phyloP scores from a whole-genome alignment of 1,140 invertebrate species.

The Polyergus mexicanus region DNA sequence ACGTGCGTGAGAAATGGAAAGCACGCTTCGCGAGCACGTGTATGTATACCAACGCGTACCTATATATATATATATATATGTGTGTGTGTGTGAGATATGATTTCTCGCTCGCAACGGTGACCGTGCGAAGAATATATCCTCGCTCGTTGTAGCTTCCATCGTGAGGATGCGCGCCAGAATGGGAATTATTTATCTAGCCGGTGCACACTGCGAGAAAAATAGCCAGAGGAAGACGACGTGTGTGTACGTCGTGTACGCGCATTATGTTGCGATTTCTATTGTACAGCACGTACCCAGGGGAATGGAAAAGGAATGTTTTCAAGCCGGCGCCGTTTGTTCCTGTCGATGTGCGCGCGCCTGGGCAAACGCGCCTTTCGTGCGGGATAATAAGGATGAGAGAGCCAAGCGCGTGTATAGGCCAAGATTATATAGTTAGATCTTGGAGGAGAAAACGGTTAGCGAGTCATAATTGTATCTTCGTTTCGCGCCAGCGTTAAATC shows the following conservation, averaged over 20 bases:
- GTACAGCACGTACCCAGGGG: slow-evolving; percentile 45
- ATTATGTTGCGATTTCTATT: slow-evolving; percentile 55
- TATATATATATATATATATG: background rate
- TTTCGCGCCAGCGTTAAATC: slow-evolving; percentile 48
- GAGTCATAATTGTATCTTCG: slow-evolving; percentile 51
- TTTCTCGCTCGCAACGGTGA: slow-evolving; percentile 35
- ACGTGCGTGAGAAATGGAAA: slow-evolving; percentile 64
- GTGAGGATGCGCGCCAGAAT: slow-evolving; percentile 39
- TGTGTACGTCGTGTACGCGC: background rate
- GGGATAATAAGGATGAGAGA: slow-evolving; percentile 25
- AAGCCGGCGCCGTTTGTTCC: slow-evolving; percentile 49
- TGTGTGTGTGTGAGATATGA: slow-evolving; percentile 49
- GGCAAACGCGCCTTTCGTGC: slow-evolving; percentile 11
- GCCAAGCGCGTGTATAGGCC: background rate
- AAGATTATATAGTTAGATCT: slow-evolving; percentile 49
- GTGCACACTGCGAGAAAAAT: slow-evolving; percentile 47
- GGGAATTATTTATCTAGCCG: slow-evolving; percentile 55
- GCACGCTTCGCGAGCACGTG: slow-evolving; percentile 45
- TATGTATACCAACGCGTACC: background rate
- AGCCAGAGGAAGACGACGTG: background rate
- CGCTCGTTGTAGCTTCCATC: slow-evolving; percentile 27
- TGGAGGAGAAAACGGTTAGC: slow-evolving; percentile 23
- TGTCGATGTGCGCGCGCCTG: slow-evolving; percentile 7
- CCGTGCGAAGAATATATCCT: slow-evolving; percentile 50
- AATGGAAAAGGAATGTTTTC: slow-evolving; percentile 57